These are phyloP conservation scores for Clarias gariepinus DNA, from an alignment of 2,113 vertebrate species.

Conservation along the genomic window DNA sequence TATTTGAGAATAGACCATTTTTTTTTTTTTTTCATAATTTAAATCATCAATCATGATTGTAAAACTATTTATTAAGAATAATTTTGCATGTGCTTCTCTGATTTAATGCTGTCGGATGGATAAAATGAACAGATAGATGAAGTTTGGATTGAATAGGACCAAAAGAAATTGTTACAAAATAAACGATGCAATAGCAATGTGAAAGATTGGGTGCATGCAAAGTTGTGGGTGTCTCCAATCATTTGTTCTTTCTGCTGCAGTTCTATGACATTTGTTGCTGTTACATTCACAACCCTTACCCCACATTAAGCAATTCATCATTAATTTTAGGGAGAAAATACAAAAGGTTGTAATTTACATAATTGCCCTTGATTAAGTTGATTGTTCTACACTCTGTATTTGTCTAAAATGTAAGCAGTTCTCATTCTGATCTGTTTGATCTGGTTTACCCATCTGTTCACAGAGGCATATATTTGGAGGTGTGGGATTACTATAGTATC, in stretches of 20 bases:
- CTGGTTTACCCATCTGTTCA: background rate
- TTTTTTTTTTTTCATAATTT: background rate
- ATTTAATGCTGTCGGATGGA: background rate
- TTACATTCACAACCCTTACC: background rate
- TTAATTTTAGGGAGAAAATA: background rate
- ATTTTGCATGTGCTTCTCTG: background rate
- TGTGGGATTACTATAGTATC: background rate
- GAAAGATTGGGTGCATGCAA: background rate
- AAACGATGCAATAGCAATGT: background rate
- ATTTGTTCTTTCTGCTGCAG: background rate
- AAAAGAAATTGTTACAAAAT: background rate
- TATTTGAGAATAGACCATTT: background rate
- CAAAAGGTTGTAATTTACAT: background rate
- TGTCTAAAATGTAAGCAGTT: background rate
- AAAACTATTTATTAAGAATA: background rate
- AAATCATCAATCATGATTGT: background rate
- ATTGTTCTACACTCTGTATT: background rate
- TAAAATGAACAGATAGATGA: background rate
- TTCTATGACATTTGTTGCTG: background rate
- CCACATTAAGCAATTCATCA: background rate
- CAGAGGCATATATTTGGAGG: background rate
- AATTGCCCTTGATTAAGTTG: no score
- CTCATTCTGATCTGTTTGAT: background rate
- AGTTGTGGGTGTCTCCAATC: background rate
- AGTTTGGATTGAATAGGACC: background rate